Evolutionary conservation across 2,888 invertebrate species (phyloP), one percentile per base, ranked within the genome.

Genomic region (Synanthedon myopaeformis): DNA sequence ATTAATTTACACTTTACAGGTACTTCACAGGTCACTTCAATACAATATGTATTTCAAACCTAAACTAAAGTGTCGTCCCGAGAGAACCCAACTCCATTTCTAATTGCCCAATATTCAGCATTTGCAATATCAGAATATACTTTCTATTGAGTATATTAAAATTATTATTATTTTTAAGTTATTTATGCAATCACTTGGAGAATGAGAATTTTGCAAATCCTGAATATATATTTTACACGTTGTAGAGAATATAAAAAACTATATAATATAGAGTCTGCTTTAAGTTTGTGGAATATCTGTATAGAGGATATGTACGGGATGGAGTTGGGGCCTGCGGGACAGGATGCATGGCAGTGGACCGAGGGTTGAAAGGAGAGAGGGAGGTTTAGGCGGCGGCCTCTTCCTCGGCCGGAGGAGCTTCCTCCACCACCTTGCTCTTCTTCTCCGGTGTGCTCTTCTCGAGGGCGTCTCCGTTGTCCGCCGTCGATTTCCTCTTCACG

Each of bases 401-500:
- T 28, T 89, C 90, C 65, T 91, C 91, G 12, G 89, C 89, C 8
- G 88, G 77, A 3, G 83, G 74, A 52, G 81, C 74, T 58, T 90
- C 90, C 51, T 92, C 92, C 12, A 89, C 90, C 54, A 92, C 84
- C 82, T 92, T 93, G 60, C 91, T 90, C 69, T 93, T 93, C 80
- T 93, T 93, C 70, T 93, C 93, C 8, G 92, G 92, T 56, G 91
- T 90, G 51, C 89, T 89, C 62, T 90, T 92, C 59, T 92, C 92
- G 17, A 83, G 74, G 10, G 82, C 81, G 51, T 89, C 90, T 53
- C 87, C 90, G 49, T 84, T 84, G 58, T 87, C 85, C 3, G 82
- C 88, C 17, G 88, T 89, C 54, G 93, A 92, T 90, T 92, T 93
- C 89, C 93, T 92, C 81, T 92, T 92, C 72, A 91, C 89, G 61